phyloP scores from a whole-genome alignment of 2,888 invertebrate species.

The Drosophila sordidula region DNA sequence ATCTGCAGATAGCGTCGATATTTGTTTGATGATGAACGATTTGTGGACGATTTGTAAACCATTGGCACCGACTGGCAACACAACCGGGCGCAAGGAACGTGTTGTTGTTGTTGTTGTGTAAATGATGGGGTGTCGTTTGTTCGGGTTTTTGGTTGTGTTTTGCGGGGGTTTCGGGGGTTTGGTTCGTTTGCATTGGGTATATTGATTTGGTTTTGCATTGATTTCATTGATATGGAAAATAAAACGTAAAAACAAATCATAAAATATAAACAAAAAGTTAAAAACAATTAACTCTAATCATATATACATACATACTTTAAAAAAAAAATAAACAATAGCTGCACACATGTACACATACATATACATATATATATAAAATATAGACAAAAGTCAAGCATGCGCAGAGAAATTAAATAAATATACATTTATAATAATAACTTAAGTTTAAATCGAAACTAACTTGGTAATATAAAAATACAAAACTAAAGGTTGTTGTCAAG shows the following conservation, averaged over 20 bases:
- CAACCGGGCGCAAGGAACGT: constrained; percentile 84
- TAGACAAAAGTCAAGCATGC: constrained; percentile 8
- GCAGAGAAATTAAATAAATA: constrained; percentile 3
- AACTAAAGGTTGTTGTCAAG: constrained; percentile 5
- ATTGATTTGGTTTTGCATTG: constrained; percentile 49
- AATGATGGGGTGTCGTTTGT: constrained; percentile 32
- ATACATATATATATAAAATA: constrained; percentile 13
- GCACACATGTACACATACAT: constrained; percentile 14
- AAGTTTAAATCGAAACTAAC: constrained; percentile 4
- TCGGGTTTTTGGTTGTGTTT: constrained; percentile 38
- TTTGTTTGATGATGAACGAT: constrained; percentile 78
- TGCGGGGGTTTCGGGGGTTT: constrained; percentile 35
- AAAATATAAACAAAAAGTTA: constrained; percentile 49
- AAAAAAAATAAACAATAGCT: constrained; percentile 4
- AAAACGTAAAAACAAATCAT: constrained; percentile 57
- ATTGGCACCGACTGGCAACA: constrained; percentile 88
- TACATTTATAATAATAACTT: constrained; percentile 1
- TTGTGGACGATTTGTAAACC: constrained; percentile 80
- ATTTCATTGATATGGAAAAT: constrained; percentile 56
- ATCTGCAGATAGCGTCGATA: constrained; percentile 90
- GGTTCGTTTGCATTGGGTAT: constrained; percentile 39
- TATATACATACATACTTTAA: constrained; percentile 29
- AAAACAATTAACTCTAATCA: constrained; percentile 38
- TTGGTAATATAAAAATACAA: not conserved
- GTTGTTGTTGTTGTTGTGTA: constrained; percentile 31